A percentile compares a stretch with the other conserved stretches of the same genome.
These are phyloP conservation scores for Alfaro cultratus DNA, from an alignment of 2,797 vertebrate genomes.

Conservation along the genomic window DNA sequence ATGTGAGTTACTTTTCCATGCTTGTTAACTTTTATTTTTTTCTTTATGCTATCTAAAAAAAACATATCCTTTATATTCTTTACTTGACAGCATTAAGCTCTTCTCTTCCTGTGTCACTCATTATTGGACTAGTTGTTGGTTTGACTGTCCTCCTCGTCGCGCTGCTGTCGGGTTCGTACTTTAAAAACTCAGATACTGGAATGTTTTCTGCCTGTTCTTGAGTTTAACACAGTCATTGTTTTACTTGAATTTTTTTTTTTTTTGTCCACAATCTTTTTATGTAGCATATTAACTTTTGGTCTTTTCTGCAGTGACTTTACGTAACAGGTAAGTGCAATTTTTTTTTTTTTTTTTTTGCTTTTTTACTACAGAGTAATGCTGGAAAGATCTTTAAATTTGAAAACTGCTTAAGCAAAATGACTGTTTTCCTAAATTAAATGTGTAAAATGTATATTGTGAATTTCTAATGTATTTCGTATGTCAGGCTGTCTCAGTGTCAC, in stretches of 20 bases:
- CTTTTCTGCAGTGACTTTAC: conserved; percentile 10
- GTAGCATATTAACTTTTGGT: accelerated
- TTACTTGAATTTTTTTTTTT: neutral
- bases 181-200: conserved; percentile 1
- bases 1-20: too few species aligned
- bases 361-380: neutral
- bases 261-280: neutral
- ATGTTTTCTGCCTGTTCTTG: too few species aligned
- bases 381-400: too few species aligned
- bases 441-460: neutral
- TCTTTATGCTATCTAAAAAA: too few species aligned
- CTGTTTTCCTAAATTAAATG: too few species aligned
- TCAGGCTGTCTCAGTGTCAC: conserved; percentile 3
- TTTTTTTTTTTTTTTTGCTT: too few species aligned
- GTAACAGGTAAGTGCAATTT: conserved; percentile 18
- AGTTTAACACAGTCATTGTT: too few species aligned
- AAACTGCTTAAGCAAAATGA: too few species aligned
- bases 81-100: accelerated
- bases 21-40: too few species aligned
- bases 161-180: neutral
- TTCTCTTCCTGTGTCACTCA: accelerated
- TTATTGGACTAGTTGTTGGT: neutral
- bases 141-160: neutral
- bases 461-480: neutral
- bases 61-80: accelerated